phyloP scores from a whole-genome alignment of 2,113 vertebrate genomes.

The Entomyzon cyanotis region DNA sequence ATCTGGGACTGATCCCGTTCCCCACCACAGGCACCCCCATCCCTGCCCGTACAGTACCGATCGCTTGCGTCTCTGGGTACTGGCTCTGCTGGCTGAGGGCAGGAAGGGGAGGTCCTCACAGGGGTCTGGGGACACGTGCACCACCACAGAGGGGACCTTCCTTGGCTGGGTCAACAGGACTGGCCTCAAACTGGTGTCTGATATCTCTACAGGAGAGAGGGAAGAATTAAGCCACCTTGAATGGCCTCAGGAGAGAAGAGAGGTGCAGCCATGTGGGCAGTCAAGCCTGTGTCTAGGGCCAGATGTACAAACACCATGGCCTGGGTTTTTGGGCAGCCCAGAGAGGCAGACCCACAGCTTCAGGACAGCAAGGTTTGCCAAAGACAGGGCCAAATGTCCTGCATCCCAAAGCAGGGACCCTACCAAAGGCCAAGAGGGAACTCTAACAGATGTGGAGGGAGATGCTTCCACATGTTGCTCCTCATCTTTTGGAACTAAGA shows the following conservation, averaged over 20 bases:
- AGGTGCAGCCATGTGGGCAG: neutral
- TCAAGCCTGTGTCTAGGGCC: neutral
- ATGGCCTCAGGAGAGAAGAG: neutral
- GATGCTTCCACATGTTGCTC: neutral
- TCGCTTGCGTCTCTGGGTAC: constrained; percentile 32
- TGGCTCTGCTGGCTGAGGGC: neutral
- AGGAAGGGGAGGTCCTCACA: neutral
- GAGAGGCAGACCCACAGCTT: neutral
- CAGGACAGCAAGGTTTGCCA: neutral
- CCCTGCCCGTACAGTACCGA: neutral
- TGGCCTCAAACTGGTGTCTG: constrained; percentile 2
- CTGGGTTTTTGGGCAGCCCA: neutral
- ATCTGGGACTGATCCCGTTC: fast-evolving
- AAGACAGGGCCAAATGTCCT: neutral
- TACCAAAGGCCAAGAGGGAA: neutral
- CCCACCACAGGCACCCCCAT: neutral
- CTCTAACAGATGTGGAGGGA: neutral
- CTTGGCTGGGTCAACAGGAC: neutral
- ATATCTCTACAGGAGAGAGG: constrained; percentile 4
- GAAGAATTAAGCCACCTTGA: neutral
- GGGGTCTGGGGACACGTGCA: neutral
- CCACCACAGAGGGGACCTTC: neutral
- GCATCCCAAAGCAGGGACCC: neutral
- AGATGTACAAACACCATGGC: neutral
- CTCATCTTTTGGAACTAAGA: neutral